phyloP scores from a whole-genome alignment of 2,888 invertebrate species.

The Archips xylosteana region DNA sequence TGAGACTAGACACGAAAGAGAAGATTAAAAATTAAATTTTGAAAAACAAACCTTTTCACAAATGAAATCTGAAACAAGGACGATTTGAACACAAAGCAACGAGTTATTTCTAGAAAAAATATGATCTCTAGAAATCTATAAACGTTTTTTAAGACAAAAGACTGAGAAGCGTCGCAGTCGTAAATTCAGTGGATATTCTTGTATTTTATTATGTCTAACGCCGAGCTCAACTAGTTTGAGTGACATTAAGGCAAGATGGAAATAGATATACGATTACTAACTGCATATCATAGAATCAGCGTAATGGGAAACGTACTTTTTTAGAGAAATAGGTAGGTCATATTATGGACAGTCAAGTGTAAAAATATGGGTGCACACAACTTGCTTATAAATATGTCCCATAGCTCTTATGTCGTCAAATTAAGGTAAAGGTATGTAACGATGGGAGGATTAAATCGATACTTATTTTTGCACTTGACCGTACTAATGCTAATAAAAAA shows the following conservation, averaged over 20 bases:
- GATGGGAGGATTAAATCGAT: too few species aligned
- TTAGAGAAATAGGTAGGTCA: too few species aligned
- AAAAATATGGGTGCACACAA: too few species aligned
- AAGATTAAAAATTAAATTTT: too few species aligned
- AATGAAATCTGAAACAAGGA: background rate
- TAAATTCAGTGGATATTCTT: slow-evolving; percentile 29
- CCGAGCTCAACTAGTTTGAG: slow-evolving; percentile 24
- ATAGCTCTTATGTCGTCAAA: too few species aligned
- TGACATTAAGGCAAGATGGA: slow-evolving; percentile 31
- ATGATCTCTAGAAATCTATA: slow-evolving; percentile 2
- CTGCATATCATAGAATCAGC: background rate
- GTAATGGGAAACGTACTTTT: background rate
- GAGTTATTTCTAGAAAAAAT: background rate
- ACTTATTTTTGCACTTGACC: too few species aligned
- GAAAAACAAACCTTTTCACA: background rate
- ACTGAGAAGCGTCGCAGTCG: slow-evolving; percentile 15
- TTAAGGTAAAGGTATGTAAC: too few species aligned
- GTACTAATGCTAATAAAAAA: too few species aligned
- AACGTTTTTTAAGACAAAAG: slow-evolving; percentile 18
- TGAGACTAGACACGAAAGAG: too few species aligned
- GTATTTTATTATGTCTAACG: slow-evolving; percentile 29
- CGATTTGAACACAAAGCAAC: background rate
- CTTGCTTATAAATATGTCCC: too few species aligned
- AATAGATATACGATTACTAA: slow-evolving; percentile 20
- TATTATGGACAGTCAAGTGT: too few species aligned